Evolutionary conservation across 2,888 invertebrate species (phyloP), one percentile per base, ranked within the genome.

Genomic region (Hylaea fasciaria): DNA sequence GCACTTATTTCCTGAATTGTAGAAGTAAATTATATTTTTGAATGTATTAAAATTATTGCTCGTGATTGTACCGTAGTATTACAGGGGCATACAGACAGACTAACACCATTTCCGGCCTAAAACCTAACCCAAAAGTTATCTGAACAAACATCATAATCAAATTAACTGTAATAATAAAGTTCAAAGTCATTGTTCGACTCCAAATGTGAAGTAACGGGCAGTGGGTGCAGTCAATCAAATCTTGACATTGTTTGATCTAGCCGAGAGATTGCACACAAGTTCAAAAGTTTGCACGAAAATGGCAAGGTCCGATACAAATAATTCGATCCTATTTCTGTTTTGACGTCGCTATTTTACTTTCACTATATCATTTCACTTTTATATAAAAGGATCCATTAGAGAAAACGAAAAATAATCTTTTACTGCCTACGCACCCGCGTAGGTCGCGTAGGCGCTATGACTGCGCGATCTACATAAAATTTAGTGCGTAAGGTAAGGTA

Each of bases 201-300:
- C 45, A 50, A 58, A 55, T 59, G 60, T 47, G 40, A 47, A 63
- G 49, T 55, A 63, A 61, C 59, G 58, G 63, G 61, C 58, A 61
- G 32, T 32, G 32, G 45, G 32, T 50, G 50, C 48, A 54, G n/a
- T 44, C 59, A 57, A 63, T 65, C 48, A 58, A 57, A 62, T 61
- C 53, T 56, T 64, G 68, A 64, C 57, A 64, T 65, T 68, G 57
- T 57, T 14, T 48, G 47, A 68, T 68, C 60, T 68, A 45, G 64
- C 57, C 60, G 61, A 65, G 56, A 59, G 63, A 68, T 65, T 63
- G 60, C 8, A 8, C 54, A 46, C 32, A 63, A 58, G 40, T 13
- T 40, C 37, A 37, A 37, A 37, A 37, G 37, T n/a, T 37, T 10
- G 10, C 37, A 12, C 12, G 37, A 10, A 37, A 3, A 12, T 11